Conservation (phyloP, 2,113 vertebrate genomes). For the Petrocephalus zakoni region DNA sequence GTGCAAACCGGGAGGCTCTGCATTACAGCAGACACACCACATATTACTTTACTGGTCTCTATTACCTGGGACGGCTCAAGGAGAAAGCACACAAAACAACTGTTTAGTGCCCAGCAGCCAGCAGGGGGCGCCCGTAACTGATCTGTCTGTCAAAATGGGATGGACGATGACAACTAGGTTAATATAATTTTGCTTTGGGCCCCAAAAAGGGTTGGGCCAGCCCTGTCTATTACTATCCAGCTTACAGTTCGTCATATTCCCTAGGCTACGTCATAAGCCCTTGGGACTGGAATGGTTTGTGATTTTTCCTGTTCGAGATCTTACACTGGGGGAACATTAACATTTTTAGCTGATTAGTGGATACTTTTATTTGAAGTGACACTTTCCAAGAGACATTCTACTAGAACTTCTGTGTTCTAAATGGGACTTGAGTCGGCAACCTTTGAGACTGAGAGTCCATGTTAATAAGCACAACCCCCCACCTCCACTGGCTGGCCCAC, state of each 20-base stretch:
- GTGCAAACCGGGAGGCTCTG: background rate
- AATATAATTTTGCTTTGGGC: background rate
- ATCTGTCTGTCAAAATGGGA: background rate
- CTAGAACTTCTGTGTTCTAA: background rate
- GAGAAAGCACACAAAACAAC: background rate
- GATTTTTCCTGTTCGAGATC: background rate
- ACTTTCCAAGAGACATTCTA: background rate
- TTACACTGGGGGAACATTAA: background rate
- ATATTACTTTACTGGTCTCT: background rate
- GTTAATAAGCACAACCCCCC: background rate
- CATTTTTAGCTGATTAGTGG: background rate
- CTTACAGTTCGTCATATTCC: background rate
- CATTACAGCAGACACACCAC: background rate
- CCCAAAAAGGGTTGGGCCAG: background rate
- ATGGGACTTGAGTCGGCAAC: too few species aligned
- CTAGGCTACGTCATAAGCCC: background rate
- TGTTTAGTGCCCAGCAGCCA: background rate
- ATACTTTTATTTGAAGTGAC: background rate
- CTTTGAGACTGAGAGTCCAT: background rate
- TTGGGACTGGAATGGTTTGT: background rate
- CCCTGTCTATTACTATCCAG: background rate
- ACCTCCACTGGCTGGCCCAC: background rate
- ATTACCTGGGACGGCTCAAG: background rate
- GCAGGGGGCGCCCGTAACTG: background rate
- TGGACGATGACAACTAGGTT: background rate